Evolutionary conservation across 2,113 vertebrate genomes (phyloP), one percentile per base, ranked within the genome.

Genomic region (Polypterus senegalus): DNA sequence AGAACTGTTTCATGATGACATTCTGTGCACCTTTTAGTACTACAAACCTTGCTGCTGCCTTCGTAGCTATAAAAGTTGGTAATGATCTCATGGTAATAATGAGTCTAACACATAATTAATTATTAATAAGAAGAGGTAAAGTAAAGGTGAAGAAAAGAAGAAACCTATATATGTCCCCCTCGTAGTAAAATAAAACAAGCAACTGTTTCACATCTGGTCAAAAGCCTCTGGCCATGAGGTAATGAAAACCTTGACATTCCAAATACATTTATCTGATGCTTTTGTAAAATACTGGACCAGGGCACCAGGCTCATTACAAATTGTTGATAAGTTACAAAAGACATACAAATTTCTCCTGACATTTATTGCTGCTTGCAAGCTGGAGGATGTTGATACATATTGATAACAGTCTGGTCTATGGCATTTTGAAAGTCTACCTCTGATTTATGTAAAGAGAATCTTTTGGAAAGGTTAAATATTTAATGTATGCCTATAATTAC

Each of bases 111-210:
- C 77, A 74, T 78, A 74, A 73, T 89, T 73, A 78, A 90, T 90
- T 82, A 89, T 88, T 83, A 77, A 90, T 82, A 83, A 67, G 64
- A 79, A 75, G 81, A 81, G 73, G 83, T 81, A 80, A 83, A 83
- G 73, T 64, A 69, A 71, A 70, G 72, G 70, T 65, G 65, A 77
- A 69, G 61, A 67, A 75, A 80, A 72, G 57, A 75, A 65, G 49
- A 49, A 71, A 72, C 64, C 70, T 66, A 51, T 76, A 74, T 3
- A 10, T 58, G 56, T 59, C 56, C 66, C 5, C 63, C 55, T 69
- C 66, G 79, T 69, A 74, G 66, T 51, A 79, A 71, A 75, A 79
- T 73, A 80, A 85, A 81, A 71, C 69, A 66, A 71, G 79, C 70
- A 71, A 70, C 68, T 63, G 68, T 70, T 76, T 67, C 72, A 62